phyloP scores from a whole-genome alignment of 2,113 vertebrate genomes.

The Trichechus manatus region DNA sequence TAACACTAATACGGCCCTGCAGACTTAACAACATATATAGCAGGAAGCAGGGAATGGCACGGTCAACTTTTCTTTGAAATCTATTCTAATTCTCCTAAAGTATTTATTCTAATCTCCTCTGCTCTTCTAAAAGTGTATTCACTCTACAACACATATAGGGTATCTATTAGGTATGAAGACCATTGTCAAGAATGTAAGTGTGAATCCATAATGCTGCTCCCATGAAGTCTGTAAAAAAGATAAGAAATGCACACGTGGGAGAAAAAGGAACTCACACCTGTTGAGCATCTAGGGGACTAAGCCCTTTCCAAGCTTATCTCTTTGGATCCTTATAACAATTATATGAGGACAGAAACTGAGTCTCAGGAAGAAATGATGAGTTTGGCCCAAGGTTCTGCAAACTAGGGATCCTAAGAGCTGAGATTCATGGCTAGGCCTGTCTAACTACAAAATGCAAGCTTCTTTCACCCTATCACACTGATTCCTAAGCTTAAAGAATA shows the following conservation, averaged over 20 bases:
- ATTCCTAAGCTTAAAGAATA: neutral
- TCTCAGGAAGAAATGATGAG: neutral
- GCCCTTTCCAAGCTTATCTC: neutral
- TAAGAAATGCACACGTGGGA: neutral
- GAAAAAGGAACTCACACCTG: neutral
- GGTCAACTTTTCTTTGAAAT: conserved; percentile 1
- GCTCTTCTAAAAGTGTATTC: neutral
- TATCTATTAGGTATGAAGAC: neutral
- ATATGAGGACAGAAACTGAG: neutral
- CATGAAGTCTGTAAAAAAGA: neutral
- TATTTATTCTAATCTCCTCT: neutral
- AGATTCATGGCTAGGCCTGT: neutral
- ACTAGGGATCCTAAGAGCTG: neutral
- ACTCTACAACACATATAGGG: neutral
- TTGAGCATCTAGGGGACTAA: neutral
- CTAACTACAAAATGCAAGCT: neutral
- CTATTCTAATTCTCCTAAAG: neutral
- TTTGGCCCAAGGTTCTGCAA: neutral
- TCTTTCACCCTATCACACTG: neutral
- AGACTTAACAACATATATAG: neutral
- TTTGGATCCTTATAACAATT: neutral
- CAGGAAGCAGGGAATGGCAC: neutral
- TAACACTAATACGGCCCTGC: neutral
- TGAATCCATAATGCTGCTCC: neutral
- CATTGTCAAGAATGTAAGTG: neutral